Conservation (phyloP, 2,888 invertebrate genomes). For the Anoplius nigerrimus region DNA sequence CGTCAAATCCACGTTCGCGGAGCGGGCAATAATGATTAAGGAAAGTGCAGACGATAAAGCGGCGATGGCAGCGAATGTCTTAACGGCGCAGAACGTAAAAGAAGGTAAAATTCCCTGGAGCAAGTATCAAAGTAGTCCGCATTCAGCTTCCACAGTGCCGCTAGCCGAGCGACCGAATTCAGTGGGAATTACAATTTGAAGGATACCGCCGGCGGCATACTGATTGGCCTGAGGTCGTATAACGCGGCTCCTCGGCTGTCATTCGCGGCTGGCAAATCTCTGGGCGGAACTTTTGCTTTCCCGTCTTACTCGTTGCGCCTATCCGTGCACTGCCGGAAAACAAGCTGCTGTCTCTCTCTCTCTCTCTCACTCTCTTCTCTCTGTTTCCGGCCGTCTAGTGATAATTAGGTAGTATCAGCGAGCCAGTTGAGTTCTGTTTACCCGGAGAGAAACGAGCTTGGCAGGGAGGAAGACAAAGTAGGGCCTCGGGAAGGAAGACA, state of each 20-base stretch:
- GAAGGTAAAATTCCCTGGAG: too few species aligned
- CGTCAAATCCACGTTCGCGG: not conserved
- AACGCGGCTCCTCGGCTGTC: not conserved
- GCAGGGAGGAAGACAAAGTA: conserved; percentile 1
- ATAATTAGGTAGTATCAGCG: conserved; percentile 45
- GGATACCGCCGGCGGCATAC: conserved; percentile 13
- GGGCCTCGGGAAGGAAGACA: not conserved
- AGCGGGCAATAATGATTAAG: not conserved
- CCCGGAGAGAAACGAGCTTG: conserved; percentile 19
- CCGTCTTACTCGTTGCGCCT: not conserved
- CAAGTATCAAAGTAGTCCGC: too few species aligned
- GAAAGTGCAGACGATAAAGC: too few species aligned
- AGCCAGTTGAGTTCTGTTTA: conserved; percentile 41
- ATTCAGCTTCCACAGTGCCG: not conserved
- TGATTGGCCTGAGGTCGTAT: conserved; percentile 9
- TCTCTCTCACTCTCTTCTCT: not conserved
- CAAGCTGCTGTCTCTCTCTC: conserved; percentile 1
- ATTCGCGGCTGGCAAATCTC: conserved; percentile 44
- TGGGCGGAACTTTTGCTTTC: conserved; percentile 10
- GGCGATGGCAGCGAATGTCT: too few species aligned
- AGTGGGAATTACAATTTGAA: conserved; percentile 18
- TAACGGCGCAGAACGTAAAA: too few species aligned
- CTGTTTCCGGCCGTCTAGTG: not conserved
- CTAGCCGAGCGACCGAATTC: not conserved
- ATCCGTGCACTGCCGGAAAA: not conserved